phyloP scores from a whole-genome alignment of 2,113 vertebrate species.

The Mandrillus leucophaeus region DNA sequence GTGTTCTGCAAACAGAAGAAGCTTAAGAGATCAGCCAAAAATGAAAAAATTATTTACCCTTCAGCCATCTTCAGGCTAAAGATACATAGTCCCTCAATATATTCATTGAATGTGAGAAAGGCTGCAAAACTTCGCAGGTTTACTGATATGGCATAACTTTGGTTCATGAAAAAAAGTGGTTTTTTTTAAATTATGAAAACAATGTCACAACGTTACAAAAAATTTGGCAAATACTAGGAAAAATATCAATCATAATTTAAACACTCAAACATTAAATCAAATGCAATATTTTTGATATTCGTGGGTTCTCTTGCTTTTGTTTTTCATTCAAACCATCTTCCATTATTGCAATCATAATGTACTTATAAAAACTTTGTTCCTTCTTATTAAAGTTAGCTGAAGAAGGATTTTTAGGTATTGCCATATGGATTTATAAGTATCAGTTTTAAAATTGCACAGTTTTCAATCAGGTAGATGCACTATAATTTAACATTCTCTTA shows the following conservation, averaged over 20 bases:
- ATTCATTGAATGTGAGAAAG: constrained; percentile 53
- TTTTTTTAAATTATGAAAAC: constrained; percentile 44
- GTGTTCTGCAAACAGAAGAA: constrained; percentile 35
- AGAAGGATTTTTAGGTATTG: neutral
- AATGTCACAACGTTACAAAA: constrained; percentile 53
- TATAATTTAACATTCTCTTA: neutral
- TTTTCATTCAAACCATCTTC: neutral
- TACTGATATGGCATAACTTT: constrained; percentile 50
- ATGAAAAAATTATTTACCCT: constrained; percentile 52
- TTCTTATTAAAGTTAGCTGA: neutral
- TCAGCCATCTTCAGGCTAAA: constrained; percentile 38
- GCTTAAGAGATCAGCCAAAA: constrained; percentile 46
- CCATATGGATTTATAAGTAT: neutral
- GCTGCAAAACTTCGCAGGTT: constrained; percentile 46
- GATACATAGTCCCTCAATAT: neutral
- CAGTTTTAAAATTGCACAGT: neutral
- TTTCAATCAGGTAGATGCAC: neutral
- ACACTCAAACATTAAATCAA: neutral
- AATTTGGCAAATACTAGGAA: constrained; percentile 47
- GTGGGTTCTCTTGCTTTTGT: neutral
- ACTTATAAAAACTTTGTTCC: neutral
- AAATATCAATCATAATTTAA: constrained; percentile 58
- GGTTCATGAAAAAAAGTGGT: constrained; percentile 33
- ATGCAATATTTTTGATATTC: constrained; percentile 11
- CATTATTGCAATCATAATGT: neutral